A percentile compares a stretch with the other conserved stretches of the same genome.
These are phyloP conservation scores for Callopanchax toddi DNA, from an alignment of 2,113 vertebrate genomes.

Conservation along the genomic window DNA sequence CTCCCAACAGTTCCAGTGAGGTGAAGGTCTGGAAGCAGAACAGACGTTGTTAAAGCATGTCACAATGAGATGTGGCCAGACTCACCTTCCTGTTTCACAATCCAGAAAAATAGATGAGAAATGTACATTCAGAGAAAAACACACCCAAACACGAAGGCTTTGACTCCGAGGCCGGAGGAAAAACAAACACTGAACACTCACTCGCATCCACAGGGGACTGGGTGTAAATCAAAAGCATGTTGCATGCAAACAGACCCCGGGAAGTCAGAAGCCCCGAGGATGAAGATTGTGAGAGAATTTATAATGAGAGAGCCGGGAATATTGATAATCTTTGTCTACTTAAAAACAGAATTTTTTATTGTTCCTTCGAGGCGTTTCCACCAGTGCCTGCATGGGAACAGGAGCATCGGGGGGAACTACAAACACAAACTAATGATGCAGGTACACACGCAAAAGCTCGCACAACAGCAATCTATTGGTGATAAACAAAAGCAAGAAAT, in stretches of 20 bases:
- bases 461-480: neutral
- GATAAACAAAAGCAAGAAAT: neutral
- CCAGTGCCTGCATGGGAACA: constrained; percentile 27
- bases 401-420: neutral
- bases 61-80: constrained; percentile 38
- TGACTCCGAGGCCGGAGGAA: constrained; percentile 28
- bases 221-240: constrained; percentile 61
- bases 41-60: constrained; percentile 41
- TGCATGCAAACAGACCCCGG: constrained; percentile 52
- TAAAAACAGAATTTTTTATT: constrained; percentile 29
- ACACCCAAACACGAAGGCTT: constrained; percentile 31
- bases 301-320: constrained; percentile 47
- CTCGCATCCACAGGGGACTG: constrained; percentile 34
- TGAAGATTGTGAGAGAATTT: constrained; percentile 45
- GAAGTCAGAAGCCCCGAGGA: constrained; percentile 52
- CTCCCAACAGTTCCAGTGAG: constrained; percentile 47
- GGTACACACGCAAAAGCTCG: neutral
- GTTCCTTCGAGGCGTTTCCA: constrained; percentile 26
- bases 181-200: constrained; percentile 38
- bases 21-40: constrained; percentile 62
- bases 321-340: constrained; percentile 30
- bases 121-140: constrained; percentile 27
- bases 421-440: neutral
- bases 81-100: constrained; percentile 67
- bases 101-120: constrained; percentile 32